Evolutionary conservation across 2,888 invertebrate genomes (phyloP).

Genomic region (Scaptomyza tumidula): DNA sequence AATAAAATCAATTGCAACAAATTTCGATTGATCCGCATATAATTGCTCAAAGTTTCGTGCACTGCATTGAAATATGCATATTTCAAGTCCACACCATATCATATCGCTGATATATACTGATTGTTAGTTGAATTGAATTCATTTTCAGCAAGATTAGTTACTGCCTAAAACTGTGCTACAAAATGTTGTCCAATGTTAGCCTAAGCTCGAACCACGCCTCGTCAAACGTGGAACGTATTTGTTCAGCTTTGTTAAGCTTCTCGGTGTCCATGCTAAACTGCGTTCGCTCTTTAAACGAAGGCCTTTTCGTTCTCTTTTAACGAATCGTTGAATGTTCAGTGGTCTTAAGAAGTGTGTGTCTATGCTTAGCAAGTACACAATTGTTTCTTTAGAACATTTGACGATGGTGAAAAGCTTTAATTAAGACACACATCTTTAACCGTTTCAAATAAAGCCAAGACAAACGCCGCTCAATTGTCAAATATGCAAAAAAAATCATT

Average conservation of each 20-base stretch:
- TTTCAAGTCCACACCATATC: background rate
- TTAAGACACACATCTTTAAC: background rate
- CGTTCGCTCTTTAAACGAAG: background rate
- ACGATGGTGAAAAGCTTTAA: background rate
- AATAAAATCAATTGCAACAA: slow-evolving; percentile 26
- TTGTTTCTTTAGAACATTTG: background rate
- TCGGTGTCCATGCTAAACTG: background rate
- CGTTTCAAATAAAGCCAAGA: background rate
- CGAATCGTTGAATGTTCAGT: no score
- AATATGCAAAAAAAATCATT: no score
- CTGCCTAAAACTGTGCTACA: slow-evolving; percentile 33
- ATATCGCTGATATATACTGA: no score
- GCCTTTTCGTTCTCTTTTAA: background rate
- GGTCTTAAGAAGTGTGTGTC: background rate
- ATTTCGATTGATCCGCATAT: background rate
- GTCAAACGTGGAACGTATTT: background rate
- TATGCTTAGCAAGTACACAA: background rate
- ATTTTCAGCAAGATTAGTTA: background rate
- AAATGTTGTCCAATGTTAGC: background rate
- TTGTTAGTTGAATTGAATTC: background rate
- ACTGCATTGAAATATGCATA: background rate
- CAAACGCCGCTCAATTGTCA: background rate
- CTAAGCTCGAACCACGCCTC: background rate
- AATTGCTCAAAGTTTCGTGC: background rate
- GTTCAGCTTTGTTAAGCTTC: background rate